Evolutionary conservation across 2,888 invertebrate genomes (phyloP).

Genomic region (Sesia apiformis): DNA sequence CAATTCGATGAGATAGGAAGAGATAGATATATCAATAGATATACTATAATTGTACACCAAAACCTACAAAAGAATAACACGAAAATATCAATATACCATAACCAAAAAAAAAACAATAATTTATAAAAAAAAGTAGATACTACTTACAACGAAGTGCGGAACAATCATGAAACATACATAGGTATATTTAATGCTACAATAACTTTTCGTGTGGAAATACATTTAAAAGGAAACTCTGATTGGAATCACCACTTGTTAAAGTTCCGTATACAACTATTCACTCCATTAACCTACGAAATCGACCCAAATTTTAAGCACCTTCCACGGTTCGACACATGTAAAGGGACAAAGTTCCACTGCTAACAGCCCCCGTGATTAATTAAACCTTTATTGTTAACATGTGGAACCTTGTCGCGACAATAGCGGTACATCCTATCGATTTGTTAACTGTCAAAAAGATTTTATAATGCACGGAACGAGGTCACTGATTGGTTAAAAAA

Average conservation of each 20-base stretch:
- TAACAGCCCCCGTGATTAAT: conserved; percentile 32
- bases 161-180: no score
- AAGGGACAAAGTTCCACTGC: conserved; percentile 16
- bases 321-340: conserved; percentile 2
- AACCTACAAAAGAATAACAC: no score
- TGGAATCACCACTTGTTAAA: not conserved
- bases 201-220: no score
- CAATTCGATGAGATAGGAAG: no score
- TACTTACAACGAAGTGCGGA: no score
- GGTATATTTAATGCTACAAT: no score
- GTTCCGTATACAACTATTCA: not conserved
- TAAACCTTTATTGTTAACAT: conserved; percentile 37
- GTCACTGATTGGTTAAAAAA: conserved; percentile 23
- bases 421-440: conserved; percentile 23
- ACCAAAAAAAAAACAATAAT: no score
- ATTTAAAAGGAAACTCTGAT: no score
- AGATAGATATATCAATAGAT: no score
- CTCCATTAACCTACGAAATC: conserved; percentile 1
- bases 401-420: conserved; percentile 31
- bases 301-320: conserved; percentile 3
- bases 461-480: conserved; percentile 19
- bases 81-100: no score
- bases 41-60: no score
- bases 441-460: conserved; percentile 33
- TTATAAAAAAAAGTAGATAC: no score